Evolutionary conservation across 2,888 invertebrate species (phyloP), one percentile per base, ranked within the genome.

Genomic region (Chamaedrilus cognettii): DNA sequence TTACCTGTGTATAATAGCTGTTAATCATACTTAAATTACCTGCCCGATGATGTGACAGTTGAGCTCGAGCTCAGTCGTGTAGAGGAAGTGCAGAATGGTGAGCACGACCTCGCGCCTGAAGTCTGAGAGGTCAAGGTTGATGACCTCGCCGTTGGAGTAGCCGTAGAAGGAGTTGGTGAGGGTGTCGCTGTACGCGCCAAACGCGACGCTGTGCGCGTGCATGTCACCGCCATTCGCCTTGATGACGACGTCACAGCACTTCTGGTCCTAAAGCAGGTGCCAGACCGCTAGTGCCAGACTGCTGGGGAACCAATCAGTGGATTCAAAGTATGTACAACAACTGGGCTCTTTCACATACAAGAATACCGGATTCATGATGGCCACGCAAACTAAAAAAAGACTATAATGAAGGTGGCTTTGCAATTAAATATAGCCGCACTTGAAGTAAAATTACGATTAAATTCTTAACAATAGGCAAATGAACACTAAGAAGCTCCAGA

Each of bases 161-260:
- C 26, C 33, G 23, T 34, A 23, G 63, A 63, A 55, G 30, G 56
- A 30, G 23, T 23, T 63, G 33, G 26, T 33, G 31, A 56, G 52
- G 33, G 56, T 34, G 55, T 34, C 56, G 55, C 60, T 60, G 60
- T 60, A 69, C 1, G 78, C 78, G 0, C 78, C 79, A 28, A 79
- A 63, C 2, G 77, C 77, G 28, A 79, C 69, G 42, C 74, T 76
- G 68, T 79, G 79, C 7, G 74, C 76, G 49, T 66, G 60, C 33
- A 66, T 23, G 5, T 32, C 51, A n/a, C 60, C 60, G 19, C 60
- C 60, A 30, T 23, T 60, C 34, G 28, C 15, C 23, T 33, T 42
- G 26, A 60, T 28, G 34, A 60, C 26, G 34, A 60, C 34, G 23
- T 60, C 60, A 11, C 60, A 60, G 34, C 33, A 7, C 34, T 60